Evolutionary conservation across 1,140 invertebrate species (phyloP).

Genomic region (Hylyphantes graminicola): DNA sequence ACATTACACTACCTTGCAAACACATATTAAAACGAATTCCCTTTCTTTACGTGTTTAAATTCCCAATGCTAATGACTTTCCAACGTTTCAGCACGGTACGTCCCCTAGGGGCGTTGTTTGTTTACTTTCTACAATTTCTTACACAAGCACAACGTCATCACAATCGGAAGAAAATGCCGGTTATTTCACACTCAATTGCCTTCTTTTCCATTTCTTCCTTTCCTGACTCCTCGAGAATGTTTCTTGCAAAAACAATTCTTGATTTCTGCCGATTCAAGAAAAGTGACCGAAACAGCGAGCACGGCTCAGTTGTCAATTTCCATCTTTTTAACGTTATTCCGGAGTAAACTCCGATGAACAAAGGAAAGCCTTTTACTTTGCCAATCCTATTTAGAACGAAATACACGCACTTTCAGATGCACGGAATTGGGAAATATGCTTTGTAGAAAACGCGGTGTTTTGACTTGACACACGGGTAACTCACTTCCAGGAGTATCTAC

Average conservation of each 20-base stretch:
- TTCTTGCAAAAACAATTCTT: neutral
- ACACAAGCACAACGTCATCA: neutral
- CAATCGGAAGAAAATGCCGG: neutral
- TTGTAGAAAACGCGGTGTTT: neutral
- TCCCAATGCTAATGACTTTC: too few relatives aligned
- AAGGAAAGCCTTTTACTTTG: conserved; percentile 7
- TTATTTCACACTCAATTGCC: conserved; percentile 39
- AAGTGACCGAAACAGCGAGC: conserved; percentile 23
- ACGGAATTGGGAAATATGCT: conserved; percentile 18
- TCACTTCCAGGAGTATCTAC: too few relatives aligned
- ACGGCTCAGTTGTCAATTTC: conserved; percentile 47
- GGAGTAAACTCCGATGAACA: neutral
- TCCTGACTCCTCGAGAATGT: neutral
- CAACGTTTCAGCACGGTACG: too few relatives aligned
- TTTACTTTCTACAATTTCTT: too few relatives aligned
- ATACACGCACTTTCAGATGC: conserved; percentile 21
- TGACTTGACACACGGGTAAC: neutral
- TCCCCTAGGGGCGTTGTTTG: too few relatives aligned
- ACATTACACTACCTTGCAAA: too few relatives aligned
- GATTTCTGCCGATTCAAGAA: conserved; percentile 24
- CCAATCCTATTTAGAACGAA: conserved; percentile 31
- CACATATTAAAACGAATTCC: too few relatives aligned
- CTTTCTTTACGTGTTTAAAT: too few relatives aligned
- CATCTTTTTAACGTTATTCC: conserved; percentile 30
- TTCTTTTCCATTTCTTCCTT: conserved; percentile 19